These are phyloP conservation scores for Sternotherus odoratus DNA, from an alignment of 2,797 vertebrate species.

Conservation along the genomic window DNA sequence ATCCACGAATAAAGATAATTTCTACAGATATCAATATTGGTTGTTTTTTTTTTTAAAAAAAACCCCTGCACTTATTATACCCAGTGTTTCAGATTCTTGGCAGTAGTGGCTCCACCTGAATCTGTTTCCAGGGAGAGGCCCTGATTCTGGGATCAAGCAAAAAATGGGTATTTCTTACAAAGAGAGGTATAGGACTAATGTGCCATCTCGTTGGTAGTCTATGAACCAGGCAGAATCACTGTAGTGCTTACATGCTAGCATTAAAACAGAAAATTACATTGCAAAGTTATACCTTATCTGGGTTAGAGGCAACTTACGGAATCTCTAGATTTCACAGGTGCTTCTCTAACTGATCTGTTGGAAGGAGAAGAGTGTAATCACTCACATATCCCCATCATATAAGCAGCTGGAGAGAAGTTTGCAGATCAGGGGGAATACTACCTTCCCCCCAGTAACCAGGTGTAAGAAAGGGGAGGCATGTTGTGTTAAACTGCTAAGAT, in stretches of 20 bases:
- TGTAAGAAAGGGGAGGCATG: conserved; percentile 73
- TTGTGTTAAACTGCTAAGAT: conserved; percentile 64
- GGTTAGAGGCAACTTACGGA: background rate
- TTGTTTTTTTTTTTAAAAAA: background rate
- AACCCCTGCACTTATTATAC: background rate
- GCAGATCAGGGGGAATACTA: conserved; percentile 59
- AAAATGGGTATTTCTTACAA: conserved; percentile 5
- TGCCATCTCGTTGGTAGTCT: background rate
- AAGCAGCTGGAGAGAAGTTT: conserved; percentile 55
- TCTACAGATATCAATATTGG: background rate
- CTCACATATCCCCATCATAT: conserved; percentile 59
- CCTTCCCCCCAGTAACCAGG: conserved; percentile 66
- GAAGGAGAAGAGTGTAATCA: conserved; percentile 54
- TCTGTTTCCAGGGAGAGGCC: background rate
- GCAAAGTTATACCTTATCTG: background rate
- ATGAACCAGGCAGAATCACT: background rate
- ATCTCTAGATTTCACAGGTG: background rate
- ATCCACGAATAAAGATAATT: background rate
- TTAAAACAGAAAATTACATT: background rate
- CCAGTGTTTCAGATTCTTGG: background rate
- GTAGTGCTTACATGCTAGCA: background rate
- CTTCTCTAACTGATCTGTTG: background rate
- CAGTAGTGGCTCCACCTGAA: background rate
- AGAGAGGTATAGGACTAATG: background rate
- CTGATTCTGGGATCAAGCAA: background rate